Evolutionary conservation across 2,113 vertebrate genomes (phyloP).

Genomic region (Lutjanus erythropterus): DNA sequence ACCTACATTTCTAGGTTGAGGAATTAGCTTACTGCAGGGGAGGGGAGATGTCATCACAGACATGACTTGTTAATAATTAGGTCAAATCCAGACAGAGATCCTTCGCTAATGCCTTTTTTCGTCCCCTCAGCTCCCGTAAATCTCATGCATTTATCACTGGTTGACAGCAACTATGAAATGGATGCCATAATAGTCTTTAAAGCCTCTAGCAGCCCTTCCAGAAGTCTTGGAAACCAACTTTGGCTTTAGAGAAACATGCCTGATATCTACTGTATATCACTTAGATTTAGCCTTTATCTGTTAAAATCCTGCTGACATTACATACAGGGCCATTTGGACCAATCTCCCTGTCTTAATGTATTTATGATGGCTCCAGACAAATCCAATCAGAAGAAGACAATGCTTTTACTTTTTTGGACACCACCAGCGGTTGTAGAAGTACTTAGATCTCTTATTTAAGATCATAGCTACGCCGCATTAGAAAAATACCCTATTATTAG

Average conservation of each 20-base stretch:
- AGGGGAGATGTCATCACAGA: conserved; percentile 14
- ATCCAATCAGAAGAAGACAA: conserved; percentile 1
- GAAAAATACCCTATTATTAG: conserved; percentile 14
- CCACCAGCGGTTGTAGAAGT: neutral
- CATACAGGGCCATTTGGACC: conserved; percentile 16
- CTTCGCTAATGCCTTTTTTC: conserved; percentile 32
- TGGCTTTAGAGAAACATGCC: conserved; percentile 51
- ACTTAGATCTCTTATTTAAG: neutral
- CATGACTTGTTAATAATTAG: conserved; percentile 57
- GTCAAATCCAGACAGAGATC: conserved; percentile 44
- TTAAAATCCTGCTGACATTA: conserved; percentile 39
- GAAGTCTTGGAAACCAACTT: conserved; percentile 45
- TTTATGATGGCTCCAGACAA: conserved; percentile 29
- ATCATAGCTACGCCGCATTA: neutral
- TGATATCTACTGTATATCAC: conserved; percentile 45
- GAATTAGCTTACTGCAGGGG: neutral
- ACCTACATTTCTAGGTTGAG: conserved; percentile 24
- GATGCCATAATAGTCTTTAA: conserved; percentile 61
- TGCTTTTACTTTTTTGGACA: neutral
- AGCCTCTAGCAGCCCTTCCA: conserved; percentile 43
- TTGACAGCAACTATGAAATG: conserved; percentile 60
- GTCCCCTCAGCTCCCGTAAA: conserved; percentile 49
- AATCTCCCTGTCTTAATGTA: conserved; percentile 1
- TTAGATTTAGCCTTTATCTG: conserved; percentile 45
- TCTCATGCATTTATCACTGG: conserved; percentile 71